Evolutionary conservation across 2,797 vertebrate genomes (phyloP).

Genomic region (Falco concolor): DNA sequence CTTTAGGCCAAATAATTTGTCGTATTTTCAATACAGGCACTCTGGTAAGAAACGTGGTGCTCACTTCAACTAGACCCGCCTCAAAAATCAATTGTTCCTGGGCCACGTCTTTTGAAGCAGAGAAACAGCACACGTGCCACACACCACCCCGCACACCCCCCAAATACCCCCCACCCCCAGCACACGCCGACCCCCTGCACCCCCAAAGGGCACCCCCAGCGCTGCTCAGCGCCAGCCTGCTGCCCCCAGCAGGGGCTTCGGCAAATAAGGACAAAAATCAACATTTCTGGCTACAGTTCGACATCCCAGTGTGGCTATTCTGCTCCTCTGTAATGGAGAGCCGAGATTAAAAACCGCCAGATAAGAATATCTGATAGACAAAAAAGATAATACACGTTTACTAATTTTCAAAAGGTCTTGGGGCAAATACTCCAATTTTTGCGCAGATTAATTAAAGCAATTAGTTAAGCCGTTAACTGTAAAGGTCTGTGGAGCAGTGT

Average conservation of each 20-base stretch:
- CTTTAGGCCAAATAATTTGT: not conserved
- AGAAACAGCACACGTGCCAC: not conserved
- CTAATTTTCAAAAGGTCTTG: slow-evolving; percentile 1
- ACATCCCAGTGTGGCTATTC: not conserved
- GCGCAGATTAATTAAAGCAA: slow-evolving; percentile 2
- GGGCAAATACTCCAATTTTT: not conserved
- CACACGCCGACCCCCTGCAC: not conserved
- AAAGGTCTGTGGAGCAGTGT: not conserved
- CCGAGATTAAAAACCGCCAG: not conserved
- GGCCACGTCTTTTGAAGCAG: not conserved
- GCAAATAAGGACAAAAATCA: not conserved
- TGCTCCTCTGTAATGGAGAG: not conserved
- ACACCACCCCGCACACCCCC: not conserved
- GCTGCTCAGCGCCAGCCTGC: rapidly evolving
- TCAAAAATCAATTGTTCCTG: not conserved
- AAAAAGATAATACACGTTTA: not conserved
- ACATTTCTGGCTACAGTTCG: not conserved
- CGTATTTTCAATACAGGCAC: not conserved
- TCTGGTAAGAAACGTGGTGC: not conserved
- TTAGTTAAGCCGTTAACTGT: slow-evolving; percentile 19
- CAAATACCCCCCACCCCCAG: not conserved
- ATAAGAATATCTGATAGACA: not conserved
- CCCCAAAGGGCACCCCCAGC: not conserved
- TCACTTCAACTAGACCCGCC: not conserved
- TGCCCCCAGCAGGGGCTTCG: not conserved